phyloP scores from a whole-genome alignment of 2,888 invertebrate species.

The Ophioninae sp. region DNA sequence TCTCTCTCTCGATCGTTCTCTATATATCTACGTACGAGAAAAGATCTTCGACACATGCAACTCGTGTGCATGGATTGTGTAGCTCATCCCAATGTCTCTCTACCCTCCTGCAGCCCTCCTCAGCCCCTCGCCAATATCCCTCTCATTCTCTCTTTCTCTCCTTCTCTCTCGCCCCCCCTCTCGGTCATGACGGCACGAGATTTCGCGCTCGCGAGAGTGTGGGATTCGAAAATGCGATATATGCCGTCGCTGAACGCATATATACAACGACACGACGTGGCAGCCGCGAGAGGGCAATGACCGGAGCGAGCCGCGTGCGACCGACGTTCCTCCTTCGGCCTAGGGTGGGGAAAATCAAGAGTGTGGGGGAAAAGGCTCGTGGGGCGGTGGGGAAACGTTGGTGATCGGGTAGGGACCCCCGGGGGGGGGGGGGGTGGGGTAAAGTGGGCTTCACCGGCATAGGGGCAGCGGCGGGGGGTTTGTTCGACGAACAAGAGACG shows the following conservation, averaged over 20 bases:
- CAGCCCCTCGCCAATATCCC: too few species aligned
- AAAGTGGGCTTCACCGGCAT: constrained; percentile 37
- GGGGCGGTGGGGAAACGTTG: too few species aligned
- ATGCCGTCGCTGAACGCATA: constrained; percentile 36
- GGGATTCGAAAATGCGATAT: constrained; percentile 65
- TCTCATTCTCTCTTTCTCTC: constrained; percentile 1
- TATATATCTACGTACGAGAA: constrained; percentile 26
- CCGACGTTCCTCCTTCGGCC: constrained; percentile 61
- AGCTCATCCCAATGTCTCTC: too few species aligned
- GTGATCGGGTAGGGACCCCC: constrained; percentile 7
- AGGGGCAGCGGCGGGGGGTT: constrained; percentile 41
- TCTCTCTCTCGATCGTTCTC: constrained; percentile 39
- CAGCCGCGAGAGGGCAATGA: constrained; percentile 76
- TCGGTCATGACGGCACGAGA: constrained; percentile 69
- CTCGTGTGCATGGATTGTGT: constrained; percentile 3
- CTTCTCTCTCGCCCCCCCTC: constrained; percentile 46
- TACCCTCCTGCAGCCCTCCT: too few species aligned
- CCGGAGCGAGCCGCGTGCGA: constrained; percentile 78
- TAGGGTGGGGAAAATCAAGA: too few species aligned
- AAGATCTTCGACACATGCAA: constrained; percentile 26
- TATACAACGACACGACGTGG: constrained; percentile 52
- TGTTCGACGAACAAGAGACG: constrained; percentile 36
- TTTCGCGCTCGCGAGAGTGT: constrained; percentile 67
- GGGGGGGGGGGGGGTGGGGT: constrained; percentile 54
- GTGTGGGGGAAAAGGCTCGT: too few species aligned